Percentiles rank a stretch among this genome's conserved stretches.
These are phyloP conservation scores for Mola mola DNA, from an alignment of 2,113 vertebrate species.

Conservation along the genomic window DNA sequence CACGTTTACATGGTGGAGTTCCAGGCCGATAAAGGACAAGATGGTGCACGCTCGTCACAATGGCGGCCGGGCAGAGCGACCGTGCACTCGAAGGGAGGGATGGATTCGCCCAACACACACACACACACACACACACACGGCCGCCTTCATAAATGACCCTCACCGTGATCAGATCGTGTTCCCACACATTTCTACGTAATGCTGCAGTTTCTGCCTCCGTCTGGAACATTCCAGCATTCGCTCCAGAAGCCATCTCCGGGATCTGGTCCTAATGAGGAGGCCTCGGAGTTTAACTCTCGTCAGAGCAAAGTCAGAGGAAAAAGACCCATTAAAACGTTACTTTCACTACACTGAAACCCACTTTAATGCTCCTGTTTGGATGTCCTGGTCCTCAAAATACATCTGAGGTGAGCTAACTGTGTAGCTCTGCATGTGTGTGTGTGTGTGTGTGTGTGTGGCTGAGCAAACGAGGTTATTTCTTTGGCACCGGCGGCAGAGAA, in stretches of 20 bases:
- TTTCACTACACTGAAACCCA: too few species aligned
- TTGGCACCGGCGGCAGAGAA: slow-evolving; percentile 14
- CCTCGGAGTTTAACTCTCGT: too few species aligned
- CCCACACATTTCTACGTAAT: slow-evolving; percentile 32
- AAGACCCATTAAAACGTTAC: too few species aligned
- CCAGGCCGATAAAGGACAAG: slow-evolving; percentile 24
- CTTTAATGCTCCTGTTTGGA: too few species aligned
- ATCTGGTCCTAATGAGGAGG: slow-evolving; percentile 46
- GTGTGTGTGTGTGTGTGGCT: not conserved
- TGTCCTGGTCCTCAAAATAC: not conserved
- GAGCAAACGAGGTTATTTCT: not conserved
- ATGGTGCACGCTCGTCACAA: slow-evolving; percentile 39
- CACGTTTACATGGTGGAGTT: slow-evolving; percentile 45
- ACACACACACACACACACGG: slow-evolving; percentile 6
- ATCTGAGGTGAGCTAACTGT: not conserved
- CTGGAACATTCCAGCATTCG: slow-evolving; percentile 39
- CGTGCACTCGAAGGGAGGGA: slow-evolving; percentile 62
- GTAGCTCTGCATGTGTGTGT: not conserved
- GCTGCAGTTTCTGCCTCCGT: slow-evolving; percentile 14
- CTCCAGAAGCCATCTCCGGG: slow-evolving; percentile 28
- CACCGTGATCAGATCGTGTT: slow-evolving; percentile 28
- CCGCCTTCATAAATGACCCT: slow-evolving; percentile 31
- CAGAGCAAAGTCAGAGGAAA: too few species aligned
- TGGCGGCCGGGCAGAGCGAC: slow-evolving; percentile 21
- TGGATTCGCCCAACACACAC: too few species aligned